Evolutionary conservation across 1,140 invertebrate genomes (phyloP), one percentile per base, ranked within the genome.

Genomic region (Atta cephalotes): DNA sequence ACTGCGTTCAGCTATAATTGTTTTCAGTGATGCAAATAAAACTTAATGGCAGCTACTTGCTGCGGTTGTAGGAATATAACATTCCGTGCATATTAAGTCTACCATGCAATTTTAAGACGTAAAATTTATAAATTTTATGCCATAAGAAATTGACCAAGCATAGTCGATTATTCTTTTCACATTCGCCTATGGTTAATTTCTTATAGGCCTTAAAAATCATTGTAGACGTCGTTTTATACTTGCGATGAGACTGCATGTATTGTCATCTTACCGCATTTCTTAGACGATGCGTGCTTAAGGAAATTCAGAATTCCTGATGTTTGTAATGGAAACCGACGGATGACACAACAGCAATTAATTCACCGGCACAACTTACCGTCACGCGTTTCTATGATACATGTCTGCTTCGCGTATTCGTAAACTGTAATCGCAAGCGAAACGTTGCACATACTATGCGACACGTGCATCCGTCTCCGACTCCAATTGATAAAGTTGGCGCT

Each of bases 301-400:
- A 80, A 56, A 63, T 82, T 60, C 25, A 35, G 39, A 74, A 21
- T 82, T 82, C 68, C 28, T 14, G 39, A 39, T 76, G 62, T 51
- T 45, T 2, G 2, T 49, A 16, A 3, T 28, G 45, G n/a, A 21
- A 72, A 81, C 16, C 16, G 10, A 35, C 9, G 21, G 10, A 16
- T 74, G 51, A 62, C 53, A 39, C 53, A 82, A 82, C 35, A 14
- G 1, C 68, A 28, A 21, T 39, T 35, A 60, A 82, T 82, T 60
- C 39, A 51, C 18, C 45, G 21, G 31, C 49, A 81, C 51, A 45
- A 71, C 16, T 70, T 60, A 31, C 21, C 21, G 45, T 60, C 51
- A 45, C 51, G 35, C 56, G 66, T 81, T 35, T 51, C 51, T 72
- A 28, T 49, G 25, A 51, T n/a, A 25, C 21, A 76, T 12, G 21